Base-by-base conservation (phyloP, 2,888 invertebrate genomes). In the Rhamphomyia laevipes region DNA sequence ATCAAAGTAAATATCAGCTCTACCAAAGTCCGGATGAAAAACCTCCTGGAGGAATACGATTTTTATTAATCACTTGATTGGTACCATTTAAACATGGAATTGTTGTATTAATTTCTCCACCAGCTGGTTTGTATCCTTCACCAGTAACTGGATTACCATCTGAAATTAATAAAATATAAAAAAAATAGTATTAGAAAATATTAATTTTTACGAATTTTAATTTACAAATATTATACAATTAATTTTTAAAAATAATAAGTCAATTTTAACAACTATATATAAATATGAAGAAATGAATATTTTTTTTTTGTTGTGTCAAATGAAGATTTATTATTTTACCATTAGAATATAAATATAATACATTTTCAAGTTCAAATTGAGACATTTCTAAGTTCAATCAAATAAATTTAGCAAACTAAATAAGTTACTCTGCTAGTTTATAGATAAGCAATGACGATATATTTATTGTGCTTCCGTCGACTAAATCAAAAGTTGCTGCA, bases 61-160 rank as follows among this genome's bases (percentile, higher is more conserved):
- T 71, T 62, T 71, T 71, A 53, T 69, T 70, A 56, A 70, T 67
- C 45, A 68, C 61, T 61, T 68, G 68, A 59, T 65, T 68, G 56
- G 64, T 60, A 58, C 64, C 67, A 53, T 65, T 68, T 52, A 63
- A 54, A 46, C 59, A 58, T 53, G 66, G 61, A 51, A 63, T 59
- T 42, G 64, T 59, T 51, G 63, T 61, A 49, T 59, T 65, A 30
- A 65, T 64, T 51, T 65, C 68, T 51, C 57, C 63, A 46, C 65
- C 63, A 52, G 55, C 64, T 53, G 66, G 55, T 55, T 70, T 70
- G 60, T 76, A 75, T 43, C 75, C 75, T 56, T 73, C 71, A 35
- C 76, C 76, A 53, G 75, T 76, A 49, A 76, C 74, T 43, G 76
- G 76, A 58, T 76, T 76, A 43, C 75, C 75, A 65, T 75, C 76